phyloP scores from a whole-genome alignment of 2,888 invertebrate species.

The Ametastegia equiseti region DNA sequence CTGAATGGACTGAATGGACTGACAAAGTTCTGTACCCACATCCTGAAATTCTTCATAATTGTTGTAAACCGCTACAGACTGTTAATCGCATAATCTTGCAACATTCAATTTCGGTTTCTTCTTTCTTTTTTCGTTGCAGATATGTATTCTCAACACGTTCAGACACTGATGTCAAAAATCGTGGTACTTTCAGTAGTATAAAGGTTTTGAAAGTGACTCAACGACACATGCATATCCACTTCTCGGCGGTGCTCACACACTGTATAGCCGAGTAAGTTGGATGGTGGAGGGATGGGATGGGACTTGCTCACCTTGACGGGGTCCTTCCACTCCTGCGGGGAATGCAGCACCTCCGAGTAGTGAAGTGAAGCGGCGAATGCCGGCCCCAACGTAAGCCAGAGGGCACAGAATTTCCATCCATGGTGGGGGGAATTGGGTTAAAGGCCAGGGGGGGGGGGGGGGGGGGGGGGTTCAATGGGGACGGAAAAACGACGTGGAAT shows the following conservation, averaged over 20 bases:
- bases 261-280: conserved; percentile 56
- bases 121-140: neutral
- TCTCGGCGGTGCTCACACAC: conserved; percentile 23
- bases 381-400: conserved; percentile 48
- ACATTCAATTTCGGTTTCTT: neutral
- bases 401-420: conserved; percentile 32
- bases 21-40: too few species aligned
- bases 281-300: conserved; percentile 59
- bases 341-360: conserved; percentile 70
- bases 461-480: conserved; percentile 48
- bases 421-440: conserved; percentile 50
- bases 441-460: too few species aligned
- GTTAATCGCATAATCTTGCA: too few species aligned
- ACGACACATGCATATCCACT: neutral
- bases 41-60: too few species aligned
- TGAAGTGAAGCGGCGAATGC: conserved; percentile 48
- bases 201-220: conserved; percentile 18
- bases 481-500: conserved; percentile 20
- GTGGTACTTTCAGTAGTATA: neutral
- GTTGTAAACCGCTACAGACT: too few species aligned
- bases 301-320: conserved; percentile 73
- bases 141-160: too few species aligned
- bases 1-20: too few species aligned
- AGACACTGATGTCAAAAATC: neutral
- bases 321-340: conserved; percentile 72